Evolutionary conservation across 1,140 invertebrate genomes (phyloP), one percentile per base, ranked within the genome.

Genomic region (Orius laevigatus): DNA sequence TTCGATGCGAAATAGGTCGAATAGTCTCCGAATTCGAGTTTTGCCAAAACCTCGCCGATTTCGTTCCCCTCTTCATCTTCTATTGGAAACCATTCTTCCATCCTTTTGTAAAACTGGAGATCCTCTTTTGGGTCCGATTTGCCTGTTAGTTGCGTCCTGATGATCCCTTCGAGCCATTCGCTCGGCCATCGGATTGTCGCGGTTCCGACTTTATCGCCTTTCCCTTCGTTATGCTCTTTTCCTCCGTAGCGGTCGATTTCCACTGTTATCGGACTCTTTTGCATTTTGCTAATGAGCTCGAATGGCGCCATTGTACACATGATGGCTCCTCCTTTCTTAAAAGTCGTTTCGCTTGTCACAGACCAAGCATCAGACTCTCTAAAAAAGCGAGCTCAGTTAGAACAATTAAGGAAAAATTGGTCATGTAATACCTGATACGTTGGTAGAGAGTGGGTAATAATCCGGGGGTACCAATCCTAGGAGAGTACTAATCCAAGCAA

Each of bases 161-260:
- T n/a, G n/a, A n/a, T n/a, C n/a, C n/a, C n/a, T n/a, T n/a, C n/a
- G n/a, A n/a, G n/a, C n/a, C n/a, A n/a, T n/a, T n/a, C n/a, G n/a
- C n/a, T n/a, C n/a, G n/a, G n/a, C n/a, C n/a, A n/a, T n/a, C n/a
- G n/a, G n/a, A n/a, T n/a, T n/a, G n/a, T n/a, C n/a, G n/a, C n/a
- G n/a, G n/a, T n/a, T n/a, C n/a, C n/a, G n/a, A n/a, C n/a, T n/a
- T n/a, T n/a, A n/a, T n/a, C n/a, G n/a, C n/a, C n/a, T 34, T 34
- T 40, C 38, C 38, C 14, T 5, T 12, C 38, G 5, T 40, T 15
- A n/a, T 8, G 33, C 33, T 34, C 18, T 43, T 43, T 43, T 43
- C 41, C 41, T 6, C 41, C 41, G 41, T 43, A 43, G 14, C 41
- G 41, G 9, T 43, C 41, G 5, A 43, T 20, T 5, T 20, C 5